Base-by-base conservation (phyloP, 2,797 vertebrate species). In the Channa striata region DNA sequence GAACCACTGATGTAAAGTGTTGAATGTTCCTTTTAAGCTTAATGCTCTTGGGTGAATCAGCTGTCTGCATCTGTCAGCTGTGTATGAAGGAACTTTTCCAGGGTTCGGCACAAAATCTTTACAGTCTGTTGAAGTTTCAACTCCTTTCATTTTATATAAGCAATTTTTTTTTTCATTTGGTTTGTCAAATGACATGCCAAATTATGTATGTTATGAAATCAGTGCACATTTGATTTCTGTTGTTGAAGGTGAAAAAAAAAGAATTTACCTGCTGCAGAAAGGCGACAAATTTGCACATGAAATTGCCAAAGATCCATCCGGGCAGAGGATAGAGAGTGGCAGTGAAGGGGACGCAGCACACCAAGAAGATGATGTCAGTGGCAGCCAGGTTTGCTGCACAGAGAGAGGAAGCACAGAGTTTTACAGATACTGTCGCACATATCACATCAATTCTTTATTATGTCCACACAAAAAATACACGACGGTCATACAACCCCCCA, bases 271-370 rank as follows among this genome's bases (percentile, higher is more conserved):
- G 94, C 73, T 95, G 95, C 8, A 95, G 87, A 86, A 94, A 95
- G 61, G 94, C 94, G 17, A 95, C 95, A 90, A 92, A 95, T 84
- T 94, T 95, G 89, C 95, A 95, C 94, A 95, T 95, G 82, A 95
- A 95, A 84, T 94, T 93, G 9, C 95, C 95, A 42, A 95, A 95
- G 87, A 95, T 94, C 95, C 95, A 95, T 25, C 93, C 91, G 2
- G 95, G 95, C 12, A 95, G 93, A 12, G 95, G 95, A 42, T 95
- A 95, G 60, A 95, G 93, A n/a, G 95, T 95, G 39, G 95, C 94
- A 0, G 94, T 95, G 88, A 95, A 95, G 17, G 95, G 95, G 43
- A 95, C 95, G 19, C 95, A 95, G 87, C 95, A 95, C 34, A 95
- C 93, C 69, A 95, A 57, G 87, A 95, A 95, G 87, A 95, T 95